phyloP scores from a whole-genome alignment of 2,888 invertebrate species.

The Drosophila anomelani region DNA sequence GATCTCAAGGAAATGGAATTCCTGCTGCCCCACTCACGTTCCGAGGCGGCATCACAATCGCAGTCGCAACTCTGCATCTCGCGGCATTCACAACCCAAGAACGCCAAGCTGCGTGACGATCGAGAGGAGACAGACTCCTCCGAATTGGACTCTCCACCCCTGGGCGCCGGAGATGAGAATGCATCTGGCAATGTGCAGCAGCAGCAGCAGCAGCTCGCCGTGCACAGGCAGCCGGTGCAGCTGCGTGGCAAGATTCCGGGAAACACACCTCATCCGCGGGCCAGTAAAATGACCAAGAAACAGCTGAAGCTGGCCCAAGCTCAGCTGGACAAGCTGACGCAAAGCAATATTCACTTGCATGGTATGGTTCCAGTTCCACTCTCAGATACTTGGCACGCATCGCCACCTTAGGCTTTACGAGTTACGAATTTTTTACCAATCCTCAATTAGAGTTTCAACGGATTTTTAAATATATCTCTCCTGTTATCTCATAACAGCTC shows the following conservation, averaged over 20 bases:
- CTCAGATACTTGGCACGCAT: constrained; percentile 25
- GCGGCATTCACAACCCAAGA: constrained; percentile 75
- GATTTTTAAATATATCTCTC: neutral
- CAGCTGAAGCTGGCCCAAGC: constrained; percentile 89
- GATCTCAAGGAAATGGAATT: constrained; percentile 84
- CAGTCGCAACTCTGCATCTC: constrained; percentile 82
- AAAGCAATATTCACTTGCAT: constrained; percentile 93
- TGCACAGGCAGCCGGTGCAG: constrained; percentile 72
- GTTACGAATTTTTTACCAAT: neutral
- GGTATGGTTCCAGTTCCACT: constrained; percentile 87
- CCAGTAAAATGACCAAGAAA: constrained; percentile 87
- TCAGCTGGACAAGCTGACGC: constrained; percentile 90
- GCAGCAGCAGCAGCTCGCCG: constrained; percentile 65
- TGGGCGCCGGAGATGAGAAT: constrained; percentile 63
- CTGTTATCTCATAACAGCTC: constrained; percentile 87
- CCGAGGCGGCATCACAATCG: constrained; percentile 83
- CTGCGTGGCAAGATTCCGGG: constrained; percentile 66
- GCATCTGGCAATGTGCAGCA: constrained; percentile 55
- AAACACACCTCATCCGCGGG: constrained; percentile 82
- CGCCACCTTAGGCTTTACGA: constrained; percentile 11
- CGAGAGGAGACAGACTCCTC: constrained; percentile 32
- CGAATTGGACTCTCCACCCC: constrained; percentile 21
- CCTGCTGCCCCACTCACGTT: constrained; percentile 71
- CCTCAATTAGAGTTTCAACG: too few relatives aligned
- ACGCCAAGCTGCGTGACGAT: constrained; percentile 63